Evolutionary conservation across 2,797 vertebrate species (phyloP), one percentile per base, ranked within the genome.

Genomic region (Gorsachius magnificus): DNA sequence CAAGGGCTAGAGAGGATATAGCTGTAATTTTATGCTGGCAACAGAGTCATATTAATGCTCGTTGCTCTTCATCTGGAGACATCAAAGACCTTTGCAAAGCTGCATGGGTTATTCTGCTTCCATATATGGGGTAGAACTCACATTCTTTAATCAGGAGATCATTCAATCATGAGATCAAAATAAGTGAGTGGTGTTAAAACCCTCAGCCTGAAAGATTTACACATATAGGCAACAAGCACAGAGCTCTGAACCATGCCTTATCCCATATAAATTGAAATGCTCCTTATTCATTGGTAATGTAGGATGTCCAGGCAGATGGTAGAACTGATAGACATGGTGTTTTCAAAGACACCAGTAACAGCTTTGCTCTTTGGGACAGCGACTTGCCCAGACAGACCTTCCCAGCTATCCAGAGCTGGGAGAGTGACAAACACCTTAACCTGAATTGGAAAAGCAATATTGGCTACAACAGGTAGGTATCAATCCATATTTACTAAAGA

Each of bases 21-120:
- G 86, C 74, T 93, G 68, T 45, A 90, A 93, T 86, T 95, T 95
- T 93, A 64, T 89, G 61, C 75, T 84, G 76, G 18, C n/a, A 53
- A 28, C 77, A 45, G 72, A 71, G 13, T 95, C 56, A 17, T 58
- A 61, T 86, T 86, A 86, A 87, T 75, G 68, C 71, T 90, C 11
- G 18, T 51, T 76, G 64, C 72, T 90, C 80, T 91, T 88, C 66
- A 72, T 87, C 84, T 95, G 86, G 85, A 88, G 82, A 78, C 81
- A 93, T 93, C 72, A 86, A 81, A 93, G 91, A 77, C 81, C 53
- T 70, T 78, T 87, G 70, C 43, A 85, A 72, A 90, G 63, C 77
- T 82, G 36, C 35, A 26, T 64, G 63, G 76, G 77, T 87, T 90
- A 63, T 64, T 74, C 76, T 93, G 31, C 63, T 92, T 84, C 72